Evolutionary conservation across 2,797 vertebrate species (phyloP).

Genomic region (Enteromius afrohamiltoni): DNA sequence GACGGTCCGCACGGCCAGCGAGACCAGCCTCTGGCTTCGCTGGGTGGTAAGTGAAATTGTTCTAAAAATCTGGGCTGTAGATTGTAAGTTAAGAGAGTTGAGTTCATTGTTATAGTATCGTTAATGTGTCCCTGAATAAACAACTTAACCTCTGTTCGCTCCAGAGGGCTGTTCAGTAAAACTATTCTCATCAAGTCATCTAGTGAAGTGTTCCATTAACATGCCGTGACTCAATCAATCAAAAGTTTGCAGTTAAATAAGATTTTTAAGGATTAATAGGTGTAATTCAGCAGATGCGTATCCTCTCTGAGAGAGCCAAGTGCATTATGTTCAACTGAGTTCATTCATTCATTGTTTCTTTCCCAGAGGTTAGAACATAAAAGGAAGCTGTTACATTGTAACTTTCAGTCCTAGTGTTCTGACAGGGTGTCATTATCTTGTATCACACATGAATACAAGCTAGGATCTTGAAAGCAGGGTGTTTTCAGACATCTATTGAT

Average conservation of each 20-base stretch:
- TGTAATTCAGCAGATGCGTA: constrained; percentile 1
- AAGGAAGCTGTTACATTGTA: constrained; percentile 42
- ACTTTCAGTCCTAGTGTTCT: constrained; percentile 46
- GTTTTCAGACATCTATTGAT: constrained; percentile 57
- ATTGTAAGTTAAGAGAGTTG: background rate
- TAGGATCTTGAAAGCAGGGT: constrained; percentile 41
- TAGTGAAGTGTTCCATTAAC: background rate
- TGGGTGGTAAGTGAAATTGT: constrained; percentile 83
- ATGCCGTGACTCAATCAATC: background rate
- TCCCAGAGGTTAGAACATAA: constrained; percentile 36
- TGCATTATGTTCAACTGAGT: background rate
- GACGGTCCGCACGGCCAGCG: constrained; percentile 85
- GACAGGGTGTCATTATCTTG: constrained; percentile 53
- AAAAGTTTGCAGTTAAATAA: background rate
- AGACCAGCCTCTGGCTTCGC: constrained; percentile 88
- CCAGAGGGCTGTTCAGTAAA: background rate
- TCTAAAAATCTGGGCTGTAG: background rate
- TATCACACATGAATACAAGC: constrained; percentile 46
- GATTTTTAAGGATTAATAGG: background rate
- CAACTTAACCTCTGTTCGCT: background rate
- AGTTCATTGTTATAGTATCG: background rate
- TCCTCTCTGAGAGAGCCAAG: background rate
- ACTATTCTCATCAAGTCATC: background rate
- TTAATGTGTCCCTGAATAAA: background rate
- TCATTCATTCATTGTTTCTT: constrained; percentile 13